Conservation (phyloP, 1,140 invertebrate species). For the Brachystomella parvula region DNA sequence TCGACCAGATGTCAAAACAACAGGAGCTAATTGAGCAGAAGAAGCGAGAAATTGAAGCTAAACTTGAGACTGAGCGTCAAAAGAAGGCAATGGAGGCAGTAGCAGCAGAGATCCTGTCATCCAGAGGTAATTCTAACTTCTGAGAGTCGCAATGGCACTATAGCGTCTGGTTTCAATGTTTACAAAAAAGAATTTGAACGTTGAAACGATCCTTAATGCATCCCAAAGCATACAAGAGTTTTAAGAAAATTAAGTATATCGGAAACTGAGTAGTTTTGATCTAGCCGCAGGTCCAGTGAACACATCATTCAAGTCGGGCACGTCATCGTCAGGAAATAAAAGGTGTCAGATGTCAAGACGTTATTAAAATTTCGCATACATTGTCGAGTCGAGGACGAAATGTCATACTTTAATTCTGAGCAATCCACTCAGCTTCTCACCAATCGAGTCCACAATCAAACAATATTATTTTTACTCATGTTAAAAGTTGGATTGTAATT, state of each 20-base stretch:
- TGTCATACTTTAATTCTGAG: not conserved
- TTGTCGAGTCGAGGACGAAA: not conserved
- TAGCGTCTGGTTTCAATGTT: too few relatives aligned
- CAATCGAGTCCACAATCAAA: not conserved
- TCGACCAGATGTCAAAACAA: constrained; percentile 70
- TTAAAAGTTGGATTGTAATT: not conserved
- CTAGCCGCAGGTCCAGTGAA: constrained; percentile 34
- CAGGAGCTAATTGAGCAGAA: constrained; percentile 71
- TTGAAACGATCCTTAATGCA: too few relatives aligned
- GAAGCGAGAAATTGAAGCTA: constrained; percentile 62
- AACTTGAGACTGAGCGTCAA: constrained; percentile 47
- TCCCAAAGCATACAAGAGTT: not conserved
- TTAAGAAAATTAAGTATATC: constrained; percentile 5
- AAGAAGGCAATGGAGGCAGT: constrained; percentile 51
- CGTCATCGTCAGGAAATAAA: constrained; percentile 36
- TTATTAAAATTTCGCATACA: constrained; percentile 2
- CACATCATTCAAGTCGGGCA: not conserved
- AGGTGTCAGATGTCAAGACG: constrained; percentile 23
- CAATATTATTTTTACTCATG: not conserved
- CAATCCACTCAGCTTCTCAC: not conserved
- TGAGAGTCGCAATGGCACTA: too few relatives aligned
- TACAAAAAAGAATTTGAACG: too few relatives aligned
- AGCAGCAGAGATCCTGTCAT: too few relatives aligned
- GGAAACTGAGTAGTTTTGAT: constrained; percentile 37
- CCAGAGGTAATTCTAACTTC: too few relatives aligned